Conservation (phyloP, 2,888 invertebrate species). For the Creontiades dilutus region DNA sequence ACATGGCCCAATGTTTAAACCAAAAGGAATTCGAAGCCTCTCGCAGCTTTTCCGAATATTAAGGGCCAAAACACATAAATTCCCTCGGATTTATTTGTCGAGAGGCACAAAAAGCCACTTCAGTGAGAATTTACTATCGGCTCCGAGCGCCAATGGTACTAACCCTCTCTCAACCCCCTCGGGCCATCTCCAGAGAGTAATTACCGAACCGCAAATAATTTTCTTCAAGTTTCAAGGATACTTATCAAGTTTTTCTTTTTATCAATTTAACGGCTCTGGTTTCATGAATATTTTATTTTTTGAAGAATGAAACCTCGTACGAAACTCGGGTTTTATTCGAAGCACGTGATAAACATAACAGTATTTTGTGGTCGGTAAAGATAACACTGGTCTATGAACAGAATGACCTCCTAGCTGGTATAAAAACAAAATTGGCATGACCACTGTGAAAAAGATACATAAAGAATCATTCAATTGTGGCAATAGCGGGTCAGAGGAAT, state of each 20-base stretch:
- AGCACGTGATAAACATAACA: too few relatives aligned
- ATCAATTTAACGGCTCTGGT: neutral
- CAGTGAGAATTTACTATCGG: neutral
- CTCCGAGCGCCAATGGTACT: neutral
- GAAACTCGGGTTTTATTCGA: too few relatives aligned
- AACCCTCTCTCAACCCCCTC: neutral
- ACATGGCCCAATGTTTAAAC: too few relatives aligned
- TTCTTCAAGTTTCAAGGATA: neutral
- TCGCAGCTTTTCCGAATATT: neutral
- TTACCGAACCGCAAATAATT: neutral
- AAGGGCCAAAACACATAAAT: neutral
- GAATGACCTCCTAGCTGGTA: too few relatives aligned
- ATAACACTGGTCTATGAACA: too few relatives aligned
- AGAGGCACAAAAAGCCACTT: neutral
- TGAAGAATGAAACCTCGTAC: too few relatives aligned
- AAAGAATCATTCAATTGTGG: too few relatives aligned
- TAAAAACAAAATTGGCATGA: too few relatives aligned
- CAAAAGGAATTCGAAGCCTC: neutral
- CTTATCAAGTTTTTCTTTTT: neutral
- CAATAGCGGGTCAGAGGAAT: too few relatives aligned
- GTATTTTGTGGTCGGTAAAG: too few relatives aligned
- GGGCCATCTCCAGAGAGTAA: neutral
- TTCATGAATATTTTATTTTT: too few relatives aligned
- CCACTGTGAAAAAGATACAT: too few relatives aligned
- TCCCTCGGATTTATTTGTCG: neutral